These are phyloP conservation scores for Goniozus legneri DNA, from an alignment of 1,140 invertebrate species.

Conservation along the genomic window DNA sequence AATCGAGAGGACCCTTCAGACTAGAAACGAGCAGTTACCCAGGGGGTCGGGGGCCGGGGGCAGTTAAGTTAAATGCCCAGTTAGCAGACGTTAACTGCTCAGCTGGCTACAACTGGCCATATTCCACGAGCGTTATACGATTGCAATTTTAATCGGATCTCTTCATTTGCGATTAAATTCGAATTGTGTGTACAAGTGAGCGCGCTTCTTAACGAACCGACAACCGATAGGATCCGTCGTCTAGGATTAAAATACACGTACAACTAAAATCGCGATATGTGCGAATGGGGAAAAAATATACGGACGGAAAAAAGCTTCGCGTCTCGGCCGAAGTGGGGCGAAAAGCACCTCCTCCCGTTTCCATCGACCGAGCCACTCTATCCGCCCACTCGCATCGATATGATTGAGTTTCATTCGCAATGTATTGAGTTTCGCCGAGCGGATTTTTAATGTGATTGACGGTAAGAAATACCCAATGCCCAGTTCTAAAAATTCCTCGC, in stretches of 20 bases:
- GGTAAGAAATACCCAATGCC: slow-evolving; percentile 20
- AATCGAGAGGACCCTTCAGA: slow-evolving; percentile 53
- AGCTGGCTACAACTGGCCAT: slow-evolving; percentile 33
- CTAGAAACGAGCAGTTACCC: slow-evolving; percentile 53
- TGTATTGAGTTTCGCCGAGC: slow-evolving; percentile 35
- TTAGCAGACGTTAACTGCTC: slow-evolving; percentile 51
- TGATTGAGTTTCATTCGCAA: slow-evolving; percentile 49
- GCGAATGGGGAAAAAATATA: slow-evolving; percentile 39
- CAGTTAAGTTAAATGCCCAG: slow-evolving; percentile 54
- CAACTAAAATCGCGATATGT: slow-evolving; percentile 49
- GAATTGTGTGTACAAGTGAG: slow-evolving; percentile 38
- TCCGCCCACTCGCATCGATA: slow-evolving; percentile 6
- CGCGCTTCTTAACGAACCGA: slow-evolving; percentile 36
- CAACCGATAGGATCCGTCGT: no score
- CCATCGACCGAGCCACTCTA: no score
- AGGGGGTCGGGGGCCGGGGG: no score
- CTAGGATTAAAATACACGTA: slow-evolving; percentile 42
- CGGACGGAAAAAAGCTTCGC: slow-evolving; percentile 43
- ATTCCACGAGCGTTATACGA: slow-evolving; percentile 50
- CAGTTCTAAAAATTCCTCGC: slow-evolving; percentile 19
- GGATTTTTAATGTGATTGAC: slow-evolving; percentile 32
- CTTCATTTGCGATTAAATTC: slow-evolving; percentile 54
- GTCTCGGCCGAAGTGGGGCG: no score
- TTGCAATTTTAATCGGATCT: slow-evolving; percentile 54
- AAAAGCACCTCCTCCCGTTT: no score